A percentile compares a stretch with the other conserved stretches of the same genome.
Conservation (phyloP, 2,797 vertebrate genomes). For the Calcarius lapponicus region DNA sequence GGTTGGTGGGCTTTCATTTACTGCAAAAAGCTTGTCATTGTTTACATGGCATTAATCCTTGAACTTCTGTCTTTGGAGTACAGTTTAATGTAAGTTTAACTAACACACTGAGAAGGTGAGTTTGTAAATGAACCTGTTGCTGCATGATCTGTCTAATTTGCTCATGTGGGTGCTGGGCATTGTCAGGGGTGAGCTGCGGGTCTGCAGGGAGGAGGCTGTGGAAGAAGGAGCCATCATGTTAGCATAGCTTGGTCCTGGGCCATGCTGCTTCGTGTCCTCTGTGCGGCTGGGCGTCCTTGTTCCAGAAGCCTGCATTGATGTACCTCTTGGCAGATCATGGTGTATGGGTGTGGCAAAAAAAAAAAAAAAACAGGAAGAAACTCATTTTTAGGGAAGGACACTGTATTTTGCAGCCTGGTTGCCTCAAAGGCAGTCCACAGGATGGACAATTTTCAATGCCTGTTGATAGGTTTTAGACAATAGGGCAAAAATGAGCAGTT, state of each 20-base stretch:
- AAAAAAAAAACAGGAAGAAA: neutral
- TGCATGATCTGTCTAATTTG: neutral
- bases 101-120: neutral
- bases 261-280: neutral
- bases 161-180: neutral
- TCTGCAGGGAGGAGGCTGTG: neutral
- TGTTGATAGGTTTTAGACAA: neutral
- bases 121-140: neutral
- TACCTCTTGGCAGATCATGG: neutral
- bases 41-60: conserved; percentile 2
- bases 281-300: neutral
- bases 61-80: neutral
- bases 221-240: neutral
- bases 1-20: neutral
- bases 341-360: neutral
- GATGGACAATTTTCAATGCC: neutral
- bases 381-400: neutral
- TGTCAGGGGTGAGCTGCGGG: neutral
- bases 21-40: neutral
- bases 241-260: neutral
- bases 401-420: neutral
- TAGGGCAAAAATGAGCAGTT: neutral
- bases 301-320: neutral
- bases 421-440: neutral
- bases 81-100: neutral